Evolutionary conservation across 2,113 vertebrate species (phyloP).

Genomic region (Verasper variegatus): DNA sequence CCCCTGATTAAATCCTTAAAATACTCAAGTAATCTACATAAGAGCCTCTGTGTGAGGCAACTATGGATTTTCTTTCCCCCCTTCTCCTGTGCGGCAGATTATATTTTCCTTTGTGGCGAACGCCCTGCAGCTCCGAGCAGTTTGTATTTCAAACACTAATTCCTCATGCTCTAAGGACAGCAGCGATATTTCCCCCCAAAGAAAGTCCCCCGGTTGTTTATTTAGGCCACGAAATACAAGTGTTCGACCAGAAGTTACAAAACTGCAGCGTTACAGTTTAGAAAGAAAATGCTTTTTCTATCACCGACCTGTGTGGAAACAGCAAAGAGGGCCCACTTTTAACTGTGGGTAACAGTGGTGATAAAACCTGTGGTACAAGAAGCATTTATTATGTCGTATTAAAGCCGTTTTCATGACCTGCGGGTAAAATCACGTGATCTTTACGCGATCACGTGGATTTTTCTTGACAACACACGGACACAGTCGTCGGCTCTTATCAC

Average conservation of each 20-base stretch:
- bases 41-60: conserved; percentile 32
- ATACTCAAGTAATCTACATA: conserved; percentile 69
- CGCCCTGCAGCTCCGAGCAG: conserved; percentile 40
- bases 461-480: too few species aligned
- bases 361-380: too few species aligned
- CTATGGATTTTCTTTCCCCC: background rate
- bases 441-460: too few species aligned
- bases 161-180: conserved; percentile 58
- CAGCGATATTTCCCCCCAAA: conserved; percentile 30
- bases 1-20: conserved; percentile 68
- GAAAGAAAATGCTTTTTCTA: background rate
- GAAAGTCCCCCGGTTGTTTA: conserved; percentile 56
- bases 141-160: conserved; percentile 65
- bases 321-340: too few species aligned
- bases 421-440: too few species aligned
- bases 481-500: too few species aligned
- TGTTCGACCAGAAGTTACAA: conserved; percentile 12
- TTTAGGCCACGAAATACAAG: conserved; percentile 51
- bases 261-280: conserved; percentile 30
- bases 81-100: conserved; percentile 31
- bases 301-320: background rate
- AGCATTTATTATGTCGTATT: too few species aligned
- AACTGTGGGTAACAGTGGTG: too few species aligned
- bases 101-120: conserved; percentile 45
- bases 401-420: too few species aligned